phyloP scores from a whole-genome alignment of 2,797 vertebrate genomes.

The Balearica regulorum region DNA sequence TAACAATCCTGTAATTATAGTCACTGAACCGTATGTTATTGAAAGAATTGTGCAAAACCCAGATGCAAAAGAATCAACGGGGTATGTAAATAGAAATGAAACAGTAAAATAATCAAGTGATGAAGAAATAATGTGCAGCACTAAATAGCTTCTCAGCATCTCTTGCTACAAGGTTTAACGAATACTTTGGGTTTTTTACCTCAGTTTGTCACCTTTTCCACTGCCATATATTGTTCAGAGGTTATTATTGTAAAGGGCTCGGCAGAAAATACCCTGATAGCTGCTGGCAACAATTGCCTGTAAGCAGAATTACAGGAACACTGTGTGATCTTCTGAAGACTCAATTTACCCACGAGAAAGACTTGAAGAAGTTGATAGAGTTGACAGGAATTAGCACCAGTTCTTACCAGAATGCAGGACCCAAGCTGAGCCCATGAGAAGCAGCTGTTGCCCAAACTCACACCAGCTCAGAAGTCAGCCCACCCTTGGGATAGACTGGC shows the following conservation, averaged over 20 bases:
- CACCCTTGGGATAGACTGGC: background rate
- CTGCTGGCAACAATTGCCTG: background rate
- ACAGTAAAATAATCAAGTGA: constrained; percentile 71
- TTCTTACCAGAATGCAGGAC: background rate
- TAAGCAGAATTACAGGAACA: background rate
- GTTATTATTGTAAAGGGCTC: background rate
- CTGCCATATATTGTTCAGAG: background rate
- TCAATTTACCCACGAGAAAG: background rate
- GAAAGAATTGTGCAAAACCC: constrained; percentile 74
- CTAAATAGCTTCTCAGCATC: constrained; percentile 50
- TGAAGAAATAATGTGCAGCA: constrained; percentile 62
- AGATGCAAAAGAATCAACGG: constrained; percentile 72
- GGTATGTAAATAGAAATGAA: constrained; percentile 75
- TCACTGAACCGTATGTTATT: constrained; percentile 73
- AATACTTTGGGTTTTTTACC: background rate
- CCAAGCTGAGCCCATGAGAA: background rate
- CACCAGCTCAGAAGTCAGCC: background rate
- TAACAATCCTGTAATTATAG: constrained; percentile 80
- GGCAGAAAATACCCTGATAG: constrained; percentile 4
- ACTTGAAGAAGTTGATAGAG: background rate
- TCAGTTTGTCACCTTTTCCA: constrained; percentile 25
- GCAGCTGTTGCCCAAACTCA: background rate
- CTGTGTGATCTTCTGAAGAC: background rate
- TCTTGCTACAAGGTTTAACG: constrained; percentile 47
- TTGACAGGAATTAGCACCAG: background rate